Evolutionary conservation across 2,797 vertebrate genomes (phyloP).

Genomic region (Peromyscus eremicus): DNA sequence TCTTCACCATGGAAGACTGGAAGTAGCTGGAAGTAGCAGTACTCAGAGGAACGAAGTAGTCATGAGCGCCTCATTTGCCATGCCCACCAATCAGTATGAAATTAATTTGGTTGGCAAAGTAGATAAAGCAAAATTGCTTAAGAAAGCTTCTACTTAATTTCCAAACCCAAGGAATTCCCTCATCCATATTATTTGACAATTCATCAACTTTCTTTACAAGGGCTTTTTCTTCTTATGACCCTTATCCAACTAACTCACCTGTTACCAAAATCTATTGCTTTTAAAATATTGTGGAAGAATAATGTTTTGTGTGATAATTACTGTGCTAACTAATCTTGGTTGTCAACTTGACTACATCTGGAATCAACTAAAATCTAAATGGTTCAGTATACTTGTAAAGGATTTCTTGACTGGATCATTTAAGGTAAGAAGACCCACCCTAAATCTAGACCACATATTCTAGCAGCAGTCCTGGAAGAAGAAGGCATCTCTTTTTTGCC

Average conservation of each 20-base stretch:
- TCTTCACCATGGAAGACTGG: background rate
- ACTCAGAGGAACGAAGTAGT: background rate
- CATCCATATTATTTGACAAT: background rate
- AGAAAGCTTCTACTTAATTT: background rate
- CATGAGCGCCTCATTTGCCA: background rate
- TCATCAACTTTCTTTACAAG: conserved; percentile 5
- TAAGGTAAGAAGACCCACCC: too few species aligned
- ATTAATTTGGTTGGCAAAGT: background rate
- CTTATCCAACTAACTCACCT: background rate
- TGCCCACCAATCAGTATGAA: background rate
- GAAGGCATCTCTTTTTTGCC: background rate
- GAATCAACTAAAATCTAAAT: background rate
- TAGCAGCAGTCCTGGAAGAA: too few species aligned
- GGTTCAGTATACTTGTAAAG: background rate
- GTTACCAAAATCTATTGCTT: background rate
- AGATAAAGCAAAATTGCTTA: background rate
- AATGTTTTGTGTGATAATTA: background rate
- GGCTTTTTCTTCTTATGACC: background rate
- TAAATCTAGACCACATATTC: background rate
- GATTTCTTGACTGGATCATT: background rate
- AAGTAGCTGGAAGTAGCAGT: background rate
- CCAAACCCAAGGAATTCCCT: background rate
- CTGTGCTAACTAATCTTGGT: background rate
- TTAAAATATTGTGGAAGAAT: conserved; percentile 22
- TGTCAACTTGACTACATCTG: background rate